A percentile compares a stretch with the other conserved stretches of the same genome.
Conservation (phyloP, 2,888 invertebrate species). For the Drosophila leonis region DNA sequence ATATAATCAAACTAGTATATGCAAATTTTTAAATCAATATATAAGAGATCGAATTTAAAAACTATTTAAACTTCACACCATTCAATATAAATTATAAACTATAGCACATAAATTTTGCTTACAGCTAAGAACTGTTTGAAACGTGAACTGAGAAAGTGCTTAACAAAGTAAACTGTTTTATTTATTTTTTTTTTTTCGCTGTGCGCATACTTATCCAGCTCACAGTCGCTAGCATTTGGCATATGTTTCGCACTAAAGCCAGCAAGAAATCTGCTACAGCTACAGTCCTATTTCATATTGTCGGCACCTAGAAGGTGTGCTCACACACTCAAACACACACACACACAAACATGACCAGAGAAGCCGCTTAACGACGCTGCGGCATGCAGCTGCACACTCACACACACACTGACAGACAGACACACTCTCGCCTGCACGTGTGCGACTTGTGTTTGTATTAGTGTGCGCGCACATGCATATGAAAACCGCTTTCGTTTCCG, state of each 20-base stretch:
- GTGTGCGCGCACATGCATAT: conserved; percentile 73
- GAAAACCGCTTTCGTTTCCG: conserved; percentile 82
- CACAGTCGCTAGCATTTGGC: conserved; percentile 45
- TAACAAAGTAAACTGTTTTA: conserved; percentile 1
- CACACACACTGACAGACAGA: conserved; percentile 7
- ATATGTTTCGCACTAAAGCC: conserved; percentile 45
- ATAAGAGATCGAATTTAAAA: background rate
- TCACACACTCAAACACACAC: conserved; percentile 18
- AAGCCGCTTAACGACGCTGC: conserved; percentile 49
- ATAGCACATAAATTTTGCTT: background rate
- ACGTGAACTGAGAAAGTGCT: conserved; percentile 16
- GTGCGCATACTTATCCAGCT: conserved; percentile 34
- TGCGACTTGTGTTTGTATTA: conserved; percentile 21
- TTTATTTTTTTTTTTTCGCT: background rate
- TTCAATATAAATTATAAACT: background rate
- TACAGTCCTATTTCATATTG: conserved; percentile 69
- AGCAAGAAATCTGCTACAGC: conserved; percentile 59
- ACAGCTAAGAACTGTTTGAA: conserved; percentile 5
- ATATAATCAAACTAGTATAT: conserved; percentile 2
- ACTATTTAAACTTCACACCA: background rate
- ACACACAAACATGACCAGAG: conserved; percentile 29
- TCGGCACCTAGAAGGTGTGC: conserved; percentile 62
- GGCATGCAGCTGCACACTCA: conserved; percentile 43
- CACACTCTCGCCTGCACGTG: background rate
- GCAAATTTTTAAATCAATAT: background rate